Percentiles rank a stretch among this genome's conserved stretches.
Evolutionary conservation across 2,113 vertebrate genomes (phyloP).

Genomic region (Nicator chloris): DNA sequence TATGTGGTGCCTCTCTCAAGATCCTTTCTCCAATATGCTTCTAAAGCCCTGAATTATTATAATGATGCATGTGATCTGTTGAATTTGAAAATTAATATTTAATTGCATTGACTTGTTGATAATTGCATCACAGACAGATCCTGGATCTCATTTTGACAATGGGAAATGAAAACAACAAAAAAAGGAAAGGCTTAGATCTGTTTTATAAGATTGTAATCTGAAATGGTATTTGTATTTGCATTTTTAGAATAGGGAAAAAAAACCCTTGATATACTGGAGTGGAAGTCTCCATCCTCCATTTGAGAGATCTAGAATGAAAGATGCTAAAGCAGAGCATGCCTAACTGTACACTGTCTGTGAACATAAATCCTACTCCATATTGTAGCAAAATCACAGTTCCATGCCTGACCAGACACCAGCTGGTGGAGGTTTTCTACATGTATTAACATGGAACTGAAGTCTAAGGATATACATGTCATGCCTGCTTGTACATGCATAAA

Average conservation of each 20-base stretch:
- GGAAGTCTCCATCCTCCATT: not conserved
- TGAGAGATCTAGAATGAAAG: not conserved
- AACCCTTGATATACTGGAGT: not conserved
- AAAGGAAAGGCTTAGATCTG: not conserved
- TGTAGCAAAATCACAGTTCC: not conserved
- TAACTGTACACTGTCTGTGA: not conserved
- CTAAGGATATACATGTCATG: not conserved
- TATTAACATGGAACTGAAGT: not conserved
- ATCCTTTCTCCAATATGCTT: not conserved
- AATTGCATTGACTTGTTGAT: not conserved
- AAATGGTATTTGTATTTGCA: fast-evolving
- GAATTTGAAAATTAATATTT: not conserved
- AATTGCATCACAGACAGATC: not conserved
- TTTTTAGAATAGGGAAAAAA: not conserved
- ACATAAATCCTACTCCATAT: fast-evolving
- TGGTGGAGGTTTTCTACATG: not conserved
- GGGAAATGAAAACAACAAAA: not conserved
- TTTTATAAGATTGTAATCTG: not conserved
- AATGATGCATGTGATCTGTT: not conserved
- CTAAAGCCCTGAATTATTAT: not conserved
- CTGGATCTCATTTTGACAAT: not conserved
- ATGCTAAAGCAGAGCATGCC: not conserved
- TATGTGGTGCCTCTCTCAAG: not conserved
- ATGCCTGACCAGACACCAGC: not conserved
- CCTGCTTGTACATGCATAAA: not conserved